Percentiles rank a stretch among this genome's conserved stretches.
phyloP scores from a whole-genome alignment of 2,113 vertebrate genomes.

The Pterocles burchelli region DNA sequence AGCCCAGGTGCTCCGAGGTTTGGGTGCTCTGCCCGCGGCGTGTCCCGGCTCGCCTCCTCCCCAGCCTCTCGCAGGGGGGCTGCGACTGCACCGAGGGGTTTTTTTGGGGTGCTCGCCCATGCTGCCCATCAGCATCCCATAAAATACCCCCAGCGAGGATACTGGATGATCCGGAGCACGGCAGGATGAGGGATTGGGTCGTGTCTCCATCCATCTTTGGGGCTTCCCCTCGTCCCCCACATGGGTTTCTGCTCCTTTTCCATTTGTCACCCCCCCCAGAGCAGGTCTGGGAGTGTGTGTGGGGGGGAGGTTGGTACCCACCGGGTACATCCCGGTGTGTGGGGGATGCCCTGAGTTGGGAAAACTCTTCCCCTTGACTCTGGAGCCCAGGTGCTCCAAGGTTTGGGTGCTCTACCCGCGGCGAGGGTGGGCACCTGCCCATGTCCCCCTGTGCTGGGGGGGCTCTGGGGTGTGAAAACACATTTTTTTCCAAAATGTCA shows the following conservation, averaged over 20 bases:
- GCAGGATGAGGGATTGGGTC: neutral
- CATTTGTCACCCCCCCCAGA: neutral
- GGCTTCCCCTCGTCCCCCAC: neutral
- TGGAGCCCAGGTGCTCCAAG: neutral
- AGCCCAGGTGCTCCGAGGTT: neutral
- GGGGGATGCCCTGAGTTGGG: neutral
- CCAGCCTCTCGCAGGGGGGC: too few relatives aligned
- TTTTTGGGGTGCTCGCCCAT: too few relatives aligned
- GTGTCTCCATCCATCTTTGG: neutral
- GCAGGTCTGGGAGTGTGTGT: neutral
- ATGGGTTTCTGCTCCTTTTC: neutral
- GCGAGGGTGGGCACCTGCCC: neutral
- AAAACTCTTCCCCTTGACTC: neutral
- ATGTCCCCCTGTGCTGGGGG: accelerated
- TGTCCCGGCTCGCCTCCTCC: too few relatives aligned
- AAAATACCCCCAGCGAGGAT: accelerated
- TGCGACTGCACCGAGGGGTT: too few relatives aligned
- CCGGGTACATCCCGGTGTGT: accelerated
- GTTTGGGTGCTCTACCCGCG: neutral
- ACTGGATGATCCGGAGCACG: accelerated
- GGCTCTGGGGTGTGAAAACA: neutral
- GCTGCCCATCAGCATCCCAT: neutral
- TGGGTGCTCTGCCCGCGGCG: accelerated
- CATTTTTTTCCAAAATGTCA: neutral
- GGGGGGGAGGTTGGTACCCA: accelerated